These are phyloP conservation scores for Drosophila bunnanda DNA, from an alignment of 2,888 invertebrate species.

Conservation along the genomic window DNA sequence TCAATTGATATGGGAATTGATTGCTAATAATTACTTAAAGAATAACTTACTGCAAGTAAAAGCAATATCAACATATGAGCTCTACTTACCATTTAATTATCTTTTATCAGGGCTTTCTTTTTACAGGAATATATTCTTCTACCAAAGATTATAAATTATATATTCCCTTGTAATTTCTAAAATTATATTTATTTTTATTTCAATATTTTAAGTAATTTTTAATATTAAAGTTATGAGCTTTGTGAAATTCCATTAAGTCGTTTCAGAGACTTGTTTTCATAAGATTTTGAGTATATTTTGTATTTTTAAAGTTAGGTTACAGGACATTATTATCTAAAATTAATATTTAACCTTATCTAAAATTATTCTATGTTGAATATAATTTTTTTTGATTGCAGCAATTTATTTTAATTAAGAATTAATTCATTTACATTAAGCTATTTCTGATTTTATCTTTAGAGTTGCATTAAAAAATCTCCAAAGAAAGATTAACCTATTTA, in stretches of 20 bases:
- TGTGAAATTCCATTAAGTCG: background rate
- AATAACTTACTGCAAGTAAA: background rate
- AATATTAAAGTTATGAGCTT: background rate
- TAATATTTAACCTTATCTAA: background rate
- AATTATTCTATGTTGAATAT: background rate
- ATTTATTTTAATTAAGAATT: background rate
- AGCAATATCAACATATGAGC: background rate
- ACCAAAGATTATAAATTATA: background rate
- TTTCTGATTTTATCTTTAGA: too few species aligned
- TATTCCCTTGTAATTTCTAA: background rate
- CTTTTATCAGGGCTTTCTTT: background rate
- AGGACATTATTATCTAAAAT: too few species aligned
- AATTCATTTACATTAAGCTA: too few species aligned
- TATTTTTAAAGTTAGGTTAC: background rate
- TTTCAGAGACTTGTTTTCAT: background rate
- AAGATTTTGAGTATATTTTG: background rate
- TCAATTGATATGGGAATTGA: constrained; percentile 4
- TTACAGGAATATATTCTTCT: background rate
- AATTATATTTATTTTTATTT: background rate
- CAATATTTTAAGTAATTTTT: background rate
- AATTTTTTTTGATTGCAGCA: background rate
- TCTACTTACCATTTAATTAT: background rate
- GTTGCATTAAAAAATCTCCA: background rate
- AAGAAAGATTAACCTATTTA: background rate
- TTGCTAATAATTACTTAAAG: background rate